phyloP scores from a whole-genome alignment of 2,113 vertebrate species.

The Hemicordylus capensis region DNA sequence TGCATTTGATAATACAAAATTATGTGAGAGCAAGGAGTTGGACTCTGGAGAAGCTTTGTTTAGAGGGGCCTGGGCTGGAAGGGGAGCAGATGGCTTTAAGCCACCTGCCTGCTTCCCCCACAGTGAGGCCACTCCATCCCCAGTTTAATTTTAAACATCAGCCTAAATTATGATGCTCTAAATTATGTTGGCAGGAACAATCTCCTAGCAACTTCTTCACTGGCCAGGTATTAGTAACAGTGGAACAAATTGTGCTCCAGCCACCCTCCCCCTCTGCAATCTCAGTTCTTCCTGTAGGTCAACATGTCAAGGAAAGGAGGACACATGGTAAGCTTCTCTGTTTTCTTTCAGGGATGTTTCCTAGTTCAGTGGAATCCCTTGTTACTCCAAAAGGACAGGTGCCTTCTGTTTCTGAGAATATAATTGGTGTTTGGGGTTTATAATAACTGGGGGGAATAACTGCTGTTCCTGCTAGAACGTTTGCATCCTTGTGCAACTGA shows the following conservation, averaged over 20 bases:
- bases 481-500: background rate
- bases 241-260: slow-evolving; percentile 5
- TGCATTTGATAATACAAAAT: background rate
- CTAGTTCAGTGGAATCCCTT: background rate
- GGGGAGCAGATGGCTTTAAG: background rate
- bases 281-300: background rate
- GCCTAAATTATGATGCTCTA: slow-evolving; percentile 22
- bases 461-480: background rate
- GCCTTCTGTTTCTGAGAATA: background rate
- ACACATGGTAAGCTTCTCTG: background rate
- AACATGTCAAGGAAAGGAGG: slow-evolving; percentile 3
- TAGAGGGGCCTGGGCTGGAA: background rate
- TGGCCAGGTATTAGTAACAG: slow-evolving; percentile 4
- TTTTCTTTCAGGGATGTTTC: background rate
- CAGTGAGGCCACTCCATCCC: background rate
- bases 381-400: background rate
- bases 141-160: slow-evolving; percentile 28
- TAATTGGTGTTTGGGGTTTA: background rate
- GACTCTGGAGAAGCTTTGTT: background rate
- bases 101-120: background rate
- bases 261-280: background rate
- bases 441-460: background rate
- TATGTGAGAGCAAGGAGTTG: background rate
- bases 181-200: slow-evolving; percentile 9
- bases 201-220: slow-evolving; percentile 17